Conservation (phyloP, 2,113 vertebrate species). For the Halcyon malimbica region DNA sequence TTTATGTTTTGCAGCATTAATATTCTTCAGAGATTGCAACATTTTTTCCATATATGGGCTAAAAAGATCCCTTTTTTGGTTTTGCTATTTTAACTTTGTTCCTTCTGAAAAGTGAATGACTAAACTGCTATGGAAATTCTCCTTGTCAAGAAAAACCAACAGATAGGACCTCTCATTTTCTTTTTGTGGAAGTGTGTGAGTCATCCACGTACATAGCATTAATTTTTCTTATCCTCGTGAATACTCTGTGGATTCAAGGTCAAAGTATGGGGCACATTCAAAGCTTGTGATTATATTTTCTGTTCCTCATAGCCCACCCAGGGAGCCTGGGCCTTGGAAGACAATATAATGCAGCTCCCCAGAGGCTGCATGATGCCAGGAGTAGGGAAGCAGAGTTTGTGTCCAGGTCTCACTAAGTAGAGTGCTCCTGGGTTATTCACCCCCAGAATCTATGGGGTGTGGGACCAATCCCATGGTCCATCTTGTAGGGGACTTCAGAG, state of each 20-base stretch:
- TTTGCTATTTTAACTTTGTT: background rate
- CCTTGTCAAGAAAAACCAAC: background rate
- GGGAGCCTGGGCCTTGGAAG: background rate
- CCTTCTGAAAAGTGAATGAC: background rate
- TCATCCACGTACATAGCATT: background rate
- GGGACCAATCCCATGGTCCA: background rate
- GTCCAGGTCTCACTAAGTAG: background rate
- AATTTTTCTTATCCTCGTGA: background rate
- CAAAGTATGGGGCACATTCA: rapidly evolving
- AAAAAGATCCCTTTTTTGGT: background rate
- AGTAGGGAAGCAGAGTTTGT: background rate
- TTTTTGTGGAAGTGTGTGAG: background rate
- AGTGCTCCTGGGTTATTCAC: background rate
- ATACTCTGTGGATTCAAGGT: background rate
- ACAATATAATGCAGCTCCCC: background rate
- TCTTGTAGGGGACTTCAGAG: background rate
- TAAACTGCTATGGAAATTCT: background rate
- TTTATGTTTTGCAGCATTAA: background rate
- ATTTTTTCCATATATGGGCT: background rate
- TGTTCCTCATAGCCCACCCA: background rate
- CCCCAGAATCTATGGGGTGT: background rate
- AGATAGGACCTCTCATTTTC: background rate
- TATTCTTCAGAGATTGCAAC: background rate
- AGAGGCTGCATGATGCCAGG: background rate
- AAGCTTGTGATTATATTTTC: background rate